Percentiles rank a stretch among this genome's conserved stretches.
Conservation (phyloP, 2,888 invertebrate genomes). For the Boloria euphrosyne region DNA sequence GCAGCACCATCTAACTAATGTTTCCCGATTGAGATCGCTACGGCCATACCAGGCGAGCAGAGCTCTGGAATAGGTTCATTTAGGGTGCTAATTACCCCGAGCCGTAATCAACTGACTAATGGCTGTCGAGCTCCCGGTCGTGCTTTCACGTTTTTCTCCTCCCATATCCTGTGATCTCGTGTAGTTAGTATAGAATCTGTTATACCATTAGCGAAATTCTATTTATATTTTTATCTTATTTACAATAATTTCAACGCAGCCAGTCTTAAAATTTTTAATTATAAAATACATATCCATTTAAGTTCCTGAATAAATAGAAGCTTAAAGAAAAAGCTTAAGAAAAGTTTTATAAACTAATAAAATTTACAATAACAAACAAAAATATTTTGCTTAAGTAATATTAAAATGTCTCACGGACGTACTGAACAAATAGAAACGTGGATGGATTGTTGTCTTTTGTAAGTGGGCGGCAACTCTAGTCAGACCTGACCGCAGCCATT, state of each 20-base stretch:
- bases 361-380: too few relatives aligned
- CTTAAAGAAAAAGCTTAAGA: too few relatives aligned
- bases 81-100: slow-evolving; percentile 71
- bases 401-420: slow-evolving; percentile 20
- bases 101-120: slow-evolving; percentile 71
- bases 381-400: slow-evolving; percentile 7
- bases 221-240: slow-evolving; percentile 3
- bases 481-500: slow-evolving; percentile 51
- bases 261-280: not conserved
- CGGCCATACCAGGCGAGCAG: slow-evolving; percentile 60
- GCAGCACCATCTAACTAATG: slow-evolving; percentile 43
- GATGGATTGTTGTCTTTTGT: slow-evolving; percentile 26
- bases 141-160: slow-evolving; percentile 47
- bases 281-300: too few relatives aligned
- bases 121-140: slow-evolving; percentile 55
- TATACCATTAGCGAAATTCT: not conserved
- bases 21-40: slow-evolving; percentile 55
- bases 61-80: slow-evolving; percentile 68
- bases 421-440: slow-evolving; percentile 22
- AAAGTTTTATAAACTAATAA: too few relatives aligned
- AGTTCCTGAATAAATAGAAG: too few relatives aligned
- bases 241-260: not conserved
- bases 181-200: slow-evolving; percentile 8
- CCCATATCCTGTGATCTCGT: slow-evolving; percentile 31
- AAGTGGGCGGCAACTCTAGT: slow-evolving; percentile 50